Conservation (phyloP, 1,140 invertebrate genomes). For the Sipha flava region DNA sequence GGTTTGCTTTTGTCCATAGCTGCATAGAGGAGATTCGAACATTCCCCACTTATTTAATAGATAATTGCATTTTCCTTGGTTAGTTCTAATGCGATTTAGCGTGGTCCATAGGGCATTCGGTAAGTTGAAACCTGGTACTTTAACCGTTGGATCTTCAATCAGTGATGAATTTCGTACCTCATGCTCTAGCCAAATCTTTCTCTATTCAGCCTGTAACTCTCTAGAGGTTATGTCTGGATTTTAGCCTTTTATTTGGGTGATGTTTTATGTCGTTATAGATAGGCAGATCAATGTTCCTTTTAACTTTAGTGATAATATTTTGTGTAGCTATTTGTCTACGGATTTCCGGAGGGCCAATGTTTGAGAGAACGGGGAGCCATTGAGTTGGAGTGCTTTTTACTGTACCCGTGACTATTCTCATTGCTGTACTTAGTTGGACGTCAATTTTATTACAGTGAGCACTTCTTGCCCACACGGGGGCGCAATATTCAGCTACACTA, state of each 20-base stretch:
- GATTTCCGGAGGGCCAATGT: background rate
- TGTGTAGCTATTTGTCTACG: background rate
- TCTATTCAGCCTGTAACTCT: background rate
- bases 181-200: background rate
- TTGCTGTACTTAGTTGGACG: no score
- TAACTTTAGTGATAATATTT: background rate
- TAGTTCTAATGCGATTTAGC: background rate
- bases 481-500: background rate
- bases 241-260: background rate
- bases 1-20: no score
- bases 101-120: background rate
- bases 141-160: background rate
- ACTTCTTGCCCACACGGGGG: no score
- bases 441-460: no score
- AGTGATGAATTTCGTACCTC: background rate
- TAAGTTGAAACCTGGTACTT: slow-evolving; percentile 17
- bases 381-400: no score
- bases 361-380: no score
- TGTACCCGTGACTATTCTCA: no score
- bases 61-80: no score
- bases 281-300: background rate
- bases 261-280: background rate
- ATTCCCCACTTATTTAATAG: no score
- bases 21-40: no score
- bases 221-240: background rate